Evolutionary conservation across 2,797 vertebrate species (phyloP).

Genomic region (Galago senegalensis): DNA sequence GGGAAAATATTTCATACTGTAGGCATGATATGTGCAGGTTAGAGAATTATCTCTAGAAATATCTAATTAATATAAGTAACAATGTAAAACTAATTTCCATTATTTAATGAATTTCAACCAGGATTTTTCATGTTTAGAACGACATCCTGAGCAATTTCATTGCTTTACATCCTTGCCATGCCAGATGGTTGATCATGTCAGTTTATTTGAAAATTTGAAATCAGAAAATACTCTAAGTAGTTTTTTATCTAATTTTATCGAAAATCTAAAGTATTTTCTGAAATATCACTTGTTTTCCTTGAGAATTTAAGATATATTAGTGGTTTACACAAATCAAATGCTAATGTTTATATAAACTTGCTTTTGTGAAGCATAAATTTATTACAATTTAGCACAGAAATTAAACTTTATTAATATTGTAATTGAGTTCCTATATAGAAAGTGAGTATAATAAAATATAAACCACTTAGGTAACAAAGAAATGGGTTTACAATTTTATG

Average conservation of each 20-base stretch:
- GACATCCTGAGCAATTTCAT: slow-evolving; percentile 20
- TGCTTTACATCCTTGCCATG: slow-evolving; percentile 69
- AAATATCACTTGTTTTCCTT: neutral
- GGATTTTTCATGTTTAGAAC: slow-evolving; percentile 62
- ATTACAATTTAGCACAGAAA: slow-evolving; percentile 66
- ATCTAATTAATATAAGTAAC: neutral
- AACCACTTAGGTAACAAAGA: slow-evolving; percentile 41
- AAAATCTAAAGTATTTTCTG: slow-evolving; percentile 23
- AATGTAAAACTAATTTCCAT: slow-evolving; percentile 49
- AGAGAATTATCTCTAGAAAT: slow-evolving; percentile 52
- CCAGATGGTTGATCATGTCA: neutral
- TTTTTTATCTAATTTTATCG: neutral
- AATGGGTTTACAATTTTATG: neutral
- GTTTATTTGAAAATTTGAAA: slow-evolving; percentile 48
- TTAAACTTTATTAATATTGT: slow-evolving; percentile 68
- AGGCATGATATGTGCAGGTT: neutral
- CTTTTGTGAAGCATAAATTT: slow-evolving; percentile 48
- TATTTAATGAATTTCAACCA: slow-evolving; percentile 52
- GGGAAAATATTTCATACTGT: slow-evolving; percentile 67
- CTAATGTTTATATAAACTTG: slow-evolving; percentile 39
- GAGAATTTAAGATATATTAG: slow-evolving; percentile 26
- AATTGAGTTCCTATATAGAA: slow-evolving; percentile 66
- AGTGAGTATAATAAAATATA: slow-evolving; percentile 73
- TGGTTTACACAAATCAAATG: neutral
- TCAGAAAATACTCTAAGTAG: neutral